Conservation (phyloP, 2,113 vertebrate genomes). For the Dipodomys spectabilis region DNA sequence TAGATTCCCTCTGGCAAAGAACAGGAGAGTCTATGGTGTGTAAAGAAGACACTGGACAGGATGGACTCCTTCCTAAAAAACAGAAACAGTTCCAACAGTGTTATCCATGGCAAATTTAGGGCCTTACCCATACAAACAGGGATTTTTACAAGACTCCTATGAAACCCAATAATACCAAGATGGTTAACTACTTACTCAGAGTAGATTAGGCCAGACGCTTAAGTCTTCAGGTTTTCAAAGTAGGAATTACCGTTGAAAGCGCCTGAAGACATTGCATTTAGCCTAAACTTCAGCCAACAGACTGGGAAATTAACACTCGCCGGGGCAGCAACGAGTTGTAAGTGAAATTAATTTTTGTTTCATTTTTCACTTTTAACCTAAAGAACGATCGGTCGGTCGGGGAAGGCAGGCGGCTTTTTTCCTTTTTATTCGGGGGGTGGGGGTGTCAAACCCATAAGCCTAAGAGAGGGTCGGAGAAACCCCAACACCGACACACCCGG, state of each 20-base stretch:
- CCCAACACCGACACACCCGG: background rate
- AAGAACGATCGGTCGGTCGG: no score
- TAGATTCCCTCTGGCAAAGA: background rate
- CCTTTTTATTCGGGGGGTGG: no score
- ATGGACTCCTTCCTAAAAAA: slow-evolving; percentile 28
- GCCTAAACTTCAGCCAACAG: background rate
- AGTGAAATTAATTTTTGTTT: background rate
- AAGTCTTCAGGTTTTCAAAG: background rate
- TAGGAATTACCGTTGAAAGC: background rate
- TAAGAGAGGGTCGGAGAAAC: no score
- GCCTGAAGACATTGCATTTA: background rate
- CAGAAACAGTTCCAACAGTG: slow-evolving; percentile 42
- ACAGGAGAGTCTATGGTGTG: background rate
- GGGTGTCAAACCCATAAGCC: no score
- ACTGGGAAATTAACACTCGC: background rate
- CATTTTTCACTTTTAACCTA: background rate
- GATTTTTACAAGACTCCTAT: background rate
- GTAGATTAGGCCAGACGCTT: background rate
- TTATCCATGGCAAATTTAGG: background rate
- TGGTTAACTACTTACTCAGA: background rate
- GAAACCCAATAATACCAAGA: background rate
- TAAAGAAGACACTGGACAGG: slow-evolving; percentile 12
- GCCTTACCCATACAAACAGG: background rate
- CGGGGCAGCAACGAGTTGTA: background rate
- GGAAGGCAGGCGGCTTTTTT: background rate